Conservation (phyloP, 2,797 vertebrate genomes). For the Buphagus erythrorhynchus region DNA sequence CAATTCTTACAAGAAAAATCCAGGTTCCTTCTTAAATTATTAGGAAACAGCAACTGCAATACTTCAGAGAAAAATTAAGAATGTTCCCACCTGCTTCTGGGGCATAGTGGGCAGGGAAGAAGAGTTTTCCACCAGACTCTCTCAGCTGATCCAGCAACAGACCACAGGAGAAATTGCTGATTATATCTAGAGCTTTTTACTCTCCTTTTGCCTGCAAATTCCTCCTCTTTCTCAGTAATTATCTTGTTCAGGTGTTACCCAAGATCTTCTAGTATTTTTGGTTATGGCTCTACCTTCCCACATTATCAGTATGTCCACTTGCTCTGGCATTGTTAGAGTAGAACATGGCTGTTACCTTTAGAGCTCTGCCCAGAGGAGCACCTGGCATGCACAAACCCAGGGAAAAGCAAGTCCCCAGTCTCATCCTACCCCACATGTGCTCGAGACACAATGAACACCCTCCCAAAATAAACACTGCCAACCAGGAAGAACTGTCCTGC, state of each 20-base stretch:
- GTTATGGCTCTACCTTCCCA: neutral
- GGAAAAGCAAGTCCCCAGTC: accelerated
- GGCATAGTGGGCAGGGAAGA: neutral
- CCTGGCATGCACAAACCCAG: neutral
- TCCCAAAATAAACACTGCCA: neutral
- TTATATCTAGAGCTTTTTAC: neutral
- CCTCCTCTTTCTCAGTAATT: neutral
- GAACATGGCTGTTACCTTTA: neutral
- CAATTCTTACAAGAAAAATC: neutral
- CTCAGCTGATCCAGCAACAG: neutral
- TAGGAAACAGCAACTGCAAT: neutral
- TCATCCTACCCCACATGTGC: accelerated
- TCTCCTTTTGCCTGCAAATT: neutral
- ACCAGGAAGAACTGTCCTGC: neutral
- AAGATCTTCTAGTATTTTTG: neutral
- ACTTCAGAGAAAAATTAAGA: neutral
- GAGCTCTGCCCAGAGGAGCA: neutral
- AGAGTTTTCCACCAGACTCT: neutral
- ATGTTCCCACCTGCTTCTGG: neutral
- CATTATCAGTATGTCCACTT: neutral
- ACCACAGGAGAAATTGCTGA: neutral
- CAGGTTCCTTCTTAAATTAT: neutral
- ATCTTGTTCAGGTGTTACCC: neutral
- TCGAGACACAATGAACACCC: accelerated
- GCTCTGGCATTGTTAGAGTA: neutral